These are phyloP conservation scores for Hypena proboscidalis DNA, from an alignment of 2,888 invertebrate genomes.

Conservation along the genomic window DNA sequence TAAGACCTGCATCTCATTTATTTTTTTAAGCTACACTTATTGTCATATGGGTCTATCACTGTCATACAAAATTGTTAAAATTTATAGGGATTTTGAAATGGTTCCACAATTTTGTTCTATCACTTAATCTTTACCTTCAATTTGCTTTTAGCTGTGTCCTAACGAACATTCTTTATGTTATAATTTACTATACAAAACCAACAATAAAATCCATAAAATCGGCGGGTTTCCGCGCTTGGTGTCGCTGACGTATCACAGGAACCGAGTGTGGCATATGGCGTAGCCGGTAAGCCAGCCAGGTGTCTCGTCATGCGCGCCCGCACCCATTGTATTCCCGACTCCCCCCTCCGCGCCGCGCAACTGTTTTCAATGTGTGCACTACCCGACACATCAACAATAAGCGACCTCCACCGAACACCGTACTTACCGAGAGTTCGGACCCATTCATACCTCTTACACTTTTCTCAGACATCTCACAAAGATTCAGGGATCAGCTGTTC, in stretches of 20 bases:
- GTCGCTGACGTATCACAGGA: constrained; percentile 36
- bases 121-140: too few relatives aligned
- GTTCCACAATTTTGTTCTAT: too few relatives aligned
- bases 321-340: constrained; percentile 80
- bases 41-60: too few relatives aligned
- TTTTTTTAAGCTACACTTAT: too few relatives aligned
- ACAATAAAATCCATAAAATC: constrained; percentile 12
- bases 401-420: constrained; percentile 51
- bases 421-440: constrained; percentile 36
- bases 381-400: constrained; percentile 66
- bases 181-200: constrained; percentile 9
- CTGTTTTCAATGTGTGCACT: constrained; percentile 54
- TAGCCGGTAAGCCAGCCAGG: constrained; percentile 80
- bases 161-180: not conserved
- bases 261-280: constrained; percentile 77
- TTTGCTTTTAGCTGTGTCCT: too few relatives aligned
- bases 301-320: constrained; percentile 83
- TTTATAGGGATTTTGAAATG: too few relatives aligned
- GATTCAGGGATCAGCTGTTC: constrained; percentile 49
- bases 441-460: constrained; percentile 34
- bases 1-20: constrained; percentile 9
- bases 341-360: constrained; percentile 45
- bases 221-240: constrained; percentile 24
- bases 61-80: too few relatives aligned
- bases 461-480: constrained; percentile 41